Evolutionary conservation across 2,888 invertebrate species (phyloP).

Genomic region (Podotricha telesiphe): DNA sequence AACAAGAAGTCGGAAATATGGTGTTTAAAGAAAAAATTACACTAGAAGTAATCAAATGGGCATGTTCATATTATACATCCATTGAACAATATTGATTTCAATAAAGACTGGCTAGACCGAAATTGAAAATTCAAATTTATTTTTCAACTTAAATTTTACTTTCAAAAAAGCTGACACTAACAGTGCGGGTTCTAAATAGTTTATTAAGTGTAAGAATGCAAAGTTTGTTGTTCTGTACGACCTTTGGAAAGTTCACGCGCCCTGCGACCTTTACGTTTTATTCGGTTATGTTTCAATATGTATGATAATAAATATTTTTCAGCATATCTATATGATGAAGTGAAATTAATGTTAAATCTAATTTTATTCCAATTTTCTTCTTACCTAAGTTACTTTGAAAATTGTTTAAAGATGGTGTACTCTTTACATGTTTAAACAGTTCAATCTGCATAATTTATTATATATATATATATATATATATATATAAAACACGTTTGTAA

Average conservation of each 20-base stretch:
- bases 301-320: not conserved
- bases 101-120: not conserved
- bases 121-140: slow-evolving; percentile 3
- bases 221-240: slow-evolving; percentile 17
- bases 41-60: too few relatives aligned
- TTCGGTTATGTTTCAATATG: slow-evolving; percentile 4
- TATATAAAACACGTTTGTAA: too few relatives aligned
- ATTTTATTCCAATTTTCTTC: not conserved
- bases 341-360: not conserved
- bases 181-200: slow-evolving; percentile 17
- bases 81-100: not conserved
- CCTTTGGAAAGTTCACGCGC: slow-evolving; percentile 27
- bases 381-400: not conserved
- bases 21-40: too few relatives aligned
- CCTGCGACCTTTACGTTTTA: slow-evolving; percentile 21
- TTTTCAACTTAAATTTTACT: not conserved
- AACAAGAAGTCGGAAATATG: too few relatives aligned
- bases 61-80: too few relatives aligned
- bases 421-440: too few relatives aligned
- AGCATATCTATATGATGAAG: not conserved
- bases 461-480: too few relatives aligned
- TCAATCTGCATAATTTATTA: too few relatives aligned
- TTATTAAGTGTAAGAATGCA: slow-evolving; percentile 4
- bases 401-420: not conserved
- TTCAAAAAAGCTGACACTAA: slow-evolving; percentile 7